Conservation (phyloP, 1,140 invertebrate genomes). For the Coenobita brevimanus region DNA sequence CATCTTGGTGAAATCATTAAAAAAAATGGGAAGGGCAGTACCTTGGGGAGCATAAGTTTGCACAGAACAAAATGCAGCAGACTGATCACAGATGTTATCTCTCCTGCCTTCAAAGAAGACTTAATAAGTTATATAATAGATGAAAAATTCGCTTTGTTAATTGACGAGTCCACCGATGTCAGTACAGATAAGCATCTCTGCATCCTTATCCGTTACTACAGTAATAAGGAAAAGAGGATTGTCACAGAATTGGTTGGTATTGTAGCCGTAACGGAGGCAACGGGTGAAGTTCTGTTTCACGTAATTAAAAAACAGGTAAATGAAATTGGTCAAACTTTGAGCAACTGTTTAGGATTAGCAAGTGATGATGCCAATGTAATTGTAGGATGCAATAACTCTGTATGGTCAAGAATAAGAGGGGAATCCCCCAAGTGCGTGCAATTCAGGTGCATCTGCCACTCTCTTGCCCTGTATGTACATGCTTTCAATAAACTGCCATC, state of each 20-base stretch:
- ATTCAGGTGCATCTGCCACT: constrained; percentile 35
- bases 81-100: constrained; percentile 39
- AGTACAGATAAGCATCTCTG: constrained; percentile 20
- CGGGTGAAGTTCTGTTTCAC: constrained; percentile 34
- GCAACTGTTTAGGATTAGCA: constrained; percentile 24
- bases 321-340: background rate
- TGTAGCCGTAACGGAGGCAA: constrained; percentile 33
- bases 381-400: constrained; percentile 11
- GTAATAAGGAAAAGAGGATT: constrained; percentile 23
- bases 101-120: constrained; percentile 24
- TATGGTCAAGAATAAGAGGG: constrained; percentile 14
- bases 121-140: constrained; percentile 1
- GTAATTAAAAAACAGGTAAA: constrained; percentile 18
- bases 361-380: constrained; percentile 33
- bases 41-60: constrained; percentile 13
- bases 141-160: constrained; percentile 20
- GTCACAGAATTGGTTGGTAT: constrained; percentile 40
- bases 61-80: constrained; percentile 39
- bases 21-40: background rate
- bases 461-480: constrained; percentile 24
- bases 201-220: constrained; percentile 34
- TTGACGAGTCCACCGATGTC: constrained; percentile 44
- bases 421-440: constrained; percentile 32
- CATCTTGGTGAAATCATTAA: background rate
- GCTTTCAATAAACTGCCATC: constrained; percentile 18